Conservation (phyloP, 2,888 invertebrate genomes). For the Amaurobius ferox region DNA sequence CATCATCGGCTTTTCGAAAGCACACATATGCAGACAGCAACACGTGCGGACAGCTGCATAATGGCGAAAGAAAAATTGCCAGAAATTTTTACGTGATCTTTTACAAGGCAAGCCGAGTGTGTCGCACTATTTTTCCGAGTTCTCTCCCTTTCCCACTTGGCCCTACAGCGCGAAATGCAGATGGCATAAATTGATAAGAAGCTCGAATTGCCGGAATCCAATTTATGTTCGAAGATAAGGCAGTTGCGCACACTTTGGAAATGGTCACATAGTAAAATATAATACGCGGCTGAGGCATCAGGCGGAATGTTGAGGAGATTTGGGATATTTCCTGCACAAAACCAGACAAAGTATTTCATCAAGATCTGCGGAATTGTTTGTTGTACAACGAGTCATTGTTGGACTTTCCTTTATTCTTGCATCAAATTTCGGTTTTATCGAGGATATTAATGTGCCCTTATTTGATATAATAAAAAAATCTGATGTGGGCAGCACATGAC, state of each 20-base stretch:
- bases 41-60: not conserved
- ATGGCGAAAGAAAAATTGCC: not conserved
- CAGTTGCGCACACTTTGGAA: not conserved
- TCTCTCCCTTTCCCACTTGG: not conserved
- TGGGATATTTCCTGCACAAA: not conserved
- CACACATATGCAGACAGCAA: too few relatives aligned
- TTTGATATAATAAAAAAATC: too few relatives aligned
- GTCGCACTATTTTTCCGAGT: not conserved
- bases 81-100: not conserved
- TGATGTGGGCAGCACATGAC: too few relatives aligned
- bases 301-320: not conserved
- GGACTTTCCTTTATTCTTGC: not conserved
- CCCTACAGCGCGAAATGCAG: not conserved
- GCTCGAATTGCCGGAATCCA: not conserved
- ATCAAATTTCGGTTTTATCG: too few relatives aligned
- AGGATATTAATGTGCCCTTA: too few relatives aligned
- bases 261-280: not conserved
- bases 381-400: not conserved
- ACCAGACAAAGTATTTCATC: not conserved
- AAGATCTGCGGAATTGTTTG: constrained; percentile 1
- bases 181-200: constrained; percentile 2
- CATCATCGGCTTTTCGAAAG: too few relatives aligned
- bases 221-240: constrained; percentile 1
- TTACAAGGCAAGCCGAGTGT: constrained; percentile 2
- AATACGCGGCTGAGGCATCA: not conserved